Evolutionary conservation across 2,113 vertebrate genomes (phyloP).

Genomic region (Passer montanus): DNA sequence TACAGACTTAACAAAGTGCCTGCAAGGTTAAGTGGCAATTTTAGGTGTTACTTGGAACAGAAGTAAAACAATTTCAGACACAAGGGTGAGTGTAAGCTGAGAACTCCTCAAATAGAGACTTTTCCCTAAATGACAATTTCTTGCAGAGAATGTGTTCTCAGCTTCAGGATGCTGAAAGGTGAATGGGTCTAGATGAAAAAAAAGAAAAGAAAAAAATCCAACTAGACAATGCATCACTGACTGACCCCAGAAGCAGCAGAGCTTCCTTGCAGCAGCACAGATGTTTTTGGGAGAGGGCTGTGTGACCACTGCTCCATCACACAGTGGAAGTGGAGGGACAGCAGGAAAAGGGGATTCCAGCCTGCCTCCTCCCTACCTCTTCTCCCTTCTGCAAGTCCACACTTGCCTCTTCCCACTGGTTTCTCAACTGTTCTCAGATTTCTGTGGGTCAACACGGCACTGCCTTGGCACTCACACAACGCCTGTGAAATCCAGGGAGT

Average conservation of each 20-base stretch:
- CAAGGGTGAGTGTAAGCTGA: not conserved
- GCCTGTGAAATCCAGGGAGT: not conserved
- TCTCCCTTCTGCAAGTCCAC: not conserved
- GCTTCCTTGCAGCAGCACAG: not conserved
- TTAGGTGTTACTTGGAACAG: constrained; percentile 39
- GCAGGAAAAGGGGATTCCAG: not conserved
- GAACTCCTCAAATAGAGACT: not conserved
- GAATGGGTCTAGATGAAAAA: not conserved
- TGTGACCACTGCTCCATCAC: rapidly evolving
- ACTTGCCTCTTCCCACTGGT: not conserved
- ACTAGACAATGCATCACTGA: not conserved
- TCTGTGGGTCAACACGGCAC: not conserved
- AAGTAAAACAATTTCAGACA: constrained; percentile 43
- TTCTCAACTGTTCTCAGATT: constrained; percentile 31
- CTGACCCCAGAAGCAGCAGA: not conserved
- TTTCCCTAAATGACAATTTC: not conserved
- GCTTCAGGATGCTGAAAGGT: not conserved
- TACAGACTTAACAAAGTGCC: constrained; percentile 14
- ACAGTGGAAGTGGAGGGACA: rapidly evolving
- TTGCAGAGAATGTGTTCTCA: not conserved
- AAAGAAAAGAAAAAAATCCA: not conserved
- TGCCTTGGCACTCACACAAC: not conserved
- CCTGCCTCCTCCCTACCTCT: not conserved
- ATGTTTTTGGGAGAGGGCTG: not conserved
- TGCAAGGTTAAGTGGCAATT: constrained; percentile 53